A percentile compares a stretch with the other conserved stretches of the same genome.
These are phyloP conservation scores for Ischnura elegans DNA, from an alignment of 2,888 invertebrate species.

Conservation along the genomic window DNA sequence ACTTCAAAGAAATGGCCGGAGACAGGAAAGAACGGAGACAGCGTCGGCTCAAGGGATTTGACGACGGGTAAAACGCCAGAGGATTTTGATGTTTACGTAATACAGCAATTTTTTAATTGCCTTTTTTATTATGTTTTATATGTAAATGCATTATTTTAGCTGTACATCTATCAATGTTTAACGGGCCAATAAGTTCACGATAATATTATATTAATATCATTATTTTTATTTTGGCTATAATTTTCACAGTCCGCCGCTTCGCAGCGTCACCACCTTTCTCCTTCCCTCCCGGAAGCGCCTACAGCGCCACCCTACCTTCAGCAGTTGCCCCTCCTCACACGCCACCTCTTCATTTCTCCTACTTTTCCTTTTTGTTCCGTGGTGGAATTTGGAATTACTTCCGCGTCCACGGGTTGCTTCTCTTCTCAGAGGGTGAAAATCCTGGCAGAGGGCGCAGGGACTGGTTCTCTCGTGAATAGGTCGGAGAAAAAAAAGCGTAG, in stretches of 20 bases:
- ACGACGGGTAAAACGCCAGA: too few species aligned
- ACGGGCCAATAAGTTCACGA: too few species aligned
- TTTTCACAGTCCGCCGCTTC: background rate
- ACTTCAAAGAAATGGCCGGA: too few species aligned
- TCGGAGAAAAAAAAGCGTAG: background rate
- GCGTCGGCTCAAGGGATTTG: too few species aligned
- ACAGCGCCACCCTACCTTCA: background rate
- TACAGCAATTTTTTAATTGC: too few species aligned
- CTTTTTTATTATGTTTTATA: too few species aligned
- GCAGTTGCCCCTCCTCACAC: background rate
- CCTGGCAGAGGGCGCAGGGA: background rate
- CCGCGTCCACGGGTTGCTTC: background rate
- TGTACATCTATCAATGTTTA: too few species aligned
- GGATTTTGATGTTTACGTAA: too few species aligned
- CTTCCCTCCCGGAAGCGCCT: background rate
- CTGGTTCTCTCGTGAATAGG: background rate
- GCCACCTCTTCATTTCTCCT: background rate
- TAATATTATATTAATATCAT: too few species aligned
- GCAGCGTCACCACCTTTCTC: background rate
- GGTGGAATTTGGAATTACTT: slow-evolving; percentile 31
- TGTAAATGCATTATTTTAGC: too few species aligned
- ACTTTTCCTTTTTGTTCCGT: background rate
- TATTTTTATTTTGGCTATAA: too few species aligned
- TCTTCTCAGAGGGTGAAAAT: background rate
- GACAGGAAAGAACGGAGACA: too few species aligned